phyloP scores from a whole-genome alignment of 2,888 invertebrate species.

The Melinaea marsaeus region DNA sequence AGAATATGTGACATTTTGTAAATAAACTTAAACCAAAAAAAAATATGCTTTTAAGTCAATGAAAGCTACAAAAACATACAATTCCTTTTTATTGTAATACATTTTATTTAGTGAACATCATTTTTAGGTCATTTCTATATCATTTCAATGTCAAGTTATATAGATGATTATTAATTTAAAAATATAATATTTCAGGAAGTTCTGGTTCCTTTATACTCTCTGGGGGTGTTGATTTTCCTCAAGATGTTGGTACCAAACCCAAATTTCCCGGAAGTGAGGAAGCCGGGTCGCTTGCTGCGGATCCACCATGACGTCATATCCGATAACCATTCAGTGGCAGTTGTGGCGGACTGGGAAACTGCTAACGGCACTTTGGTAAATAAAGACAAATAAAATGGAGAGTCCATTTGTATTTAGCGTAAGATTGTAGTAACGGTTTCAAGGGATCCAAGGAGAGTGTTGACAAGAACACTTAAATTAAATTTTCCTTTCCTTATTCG shows the following conservation, averaged over 20 bases:
- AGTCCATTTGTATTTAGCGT: too few species aligned
- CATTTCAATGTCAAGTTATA: neutral
- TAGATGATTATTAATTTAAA: neutral
- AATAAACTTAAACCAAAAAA: too few species aligned
- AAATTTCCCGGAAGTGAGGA: conserved; percentile 83
- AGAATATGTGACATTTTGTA: too few species aligned
- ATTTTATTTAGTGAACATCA: too few species aligned
- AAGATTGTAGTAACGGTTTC: too few species aligned
- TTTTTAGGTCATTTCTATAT: neutral
- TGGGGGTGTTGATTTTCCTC: conserved; percentile 84
- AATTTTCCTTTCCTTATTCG: too few species aligned
- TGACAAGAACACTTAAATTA: too few species aligned
- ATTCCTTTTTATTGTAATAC: too few species aligned
- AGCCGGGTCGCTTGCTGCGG: conserved; percentile 79
- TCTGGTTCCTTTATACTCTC: conserved; percentile 85
- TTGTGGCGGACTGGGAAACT: conserved; percentile 79
- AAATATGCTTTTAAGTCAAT: too few species aligned
- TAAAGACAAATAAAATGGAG: neutral
- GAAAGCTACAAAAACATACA: too few species aligned
- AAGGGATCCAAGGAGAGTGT: too few species aligned
- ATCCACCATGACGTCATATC: conserved; percentile 73
- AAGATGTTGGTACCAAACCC: conserved; percentile 86
- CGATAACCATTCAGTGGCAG: conserved; percentile 80
- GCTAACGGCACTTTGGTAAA: conserved; percentile 68
- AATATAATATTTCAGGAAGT: conserved; percentile 79